Evolutionary conservation across 23 tunicate genomes (phyloP).

Genomic region (Halocynthia aurantium): DNA sequence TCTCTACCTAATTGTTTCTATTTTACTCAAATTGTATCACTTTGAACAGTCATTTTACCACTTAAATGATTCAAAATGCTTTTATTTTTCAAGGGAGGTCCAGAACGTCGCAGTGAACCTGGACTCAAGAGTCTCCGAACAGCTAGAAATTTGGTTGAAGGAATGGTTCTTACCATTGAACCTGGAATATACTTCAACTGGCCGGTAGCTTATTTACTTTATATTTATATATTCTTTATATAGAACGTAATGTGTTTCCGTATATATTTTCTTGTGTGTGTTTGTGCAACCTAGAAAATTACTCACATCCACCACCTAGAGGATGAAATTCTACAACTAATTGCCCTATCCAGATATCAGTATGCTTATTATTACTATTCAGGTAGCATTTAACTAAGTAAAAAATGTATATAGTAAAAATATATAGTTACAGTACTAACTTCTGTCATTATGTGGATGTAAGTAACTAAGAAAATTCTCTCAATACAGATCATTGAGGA

Average conservation of each 20-base stretch:
- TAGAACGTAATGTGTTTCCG: background rate
- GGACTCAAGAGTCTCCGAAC: constrained; percentile 81
- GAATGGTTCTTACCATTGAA: constrained; percentile 92
- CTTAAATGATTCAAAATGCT: background rate
- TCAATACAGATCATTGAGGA: constrained; percentile 45
- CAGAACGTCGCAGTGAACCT: constrained; percentile 55
- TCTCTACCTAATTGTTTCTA: background rate
- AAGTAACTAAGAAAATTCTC: no score
- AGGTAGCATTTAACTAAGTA: background rate
- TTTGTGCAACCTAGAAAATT: background rate
- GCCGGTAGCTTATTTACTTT: constrained; percentile 49
- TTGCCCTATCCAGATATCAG: no score
- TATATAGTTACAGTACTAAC: no score
- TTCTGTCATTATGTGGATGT: background rate
- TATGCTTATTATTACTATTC: no score
- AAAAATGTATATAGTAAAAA: no score
- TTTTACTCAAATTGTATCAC: background rate
- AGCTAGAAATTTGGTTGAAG: constrained; percentile 65
- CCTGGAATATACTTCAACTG: constrained; percentile 96
- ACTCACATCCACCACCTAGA: no score
- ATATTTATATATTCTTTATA: background rate
- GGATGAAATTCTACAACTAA: no score
- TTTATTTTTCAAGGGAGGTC: constrained; percentile 41
- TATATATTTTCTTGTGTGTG: background rate
- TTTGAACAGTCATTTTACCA: no score